A percentile compares a stretch with the other conserved stretches of the same genome.
Conservation (phyloP, 2,888 invertebrate genomes). For the Spialia ferax region DNA sequence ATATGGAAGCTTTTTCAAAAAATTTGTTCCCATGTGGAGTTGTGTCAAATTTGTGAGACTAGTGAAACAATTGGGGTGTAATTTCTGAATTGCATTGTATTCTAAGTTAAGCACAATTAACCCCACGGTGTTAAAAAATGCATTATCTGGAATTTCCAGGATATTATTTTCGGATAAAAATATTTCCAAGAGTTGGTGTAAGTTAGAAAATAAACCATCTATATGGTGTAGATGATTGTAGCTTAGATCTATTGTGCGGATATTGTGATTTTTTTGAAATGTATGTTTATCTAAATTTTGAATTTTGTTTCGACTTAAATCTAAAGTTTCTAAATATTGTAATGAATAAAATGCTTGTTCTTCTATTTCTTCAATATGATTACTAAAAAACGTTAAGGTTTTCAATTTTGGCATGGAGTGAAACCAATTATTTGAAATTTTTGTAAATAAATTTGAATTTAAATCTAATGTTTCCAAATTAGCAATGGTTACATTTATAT, state of each 20-base stretch:
- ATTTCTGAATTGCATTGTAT: constrained; percentile 93
- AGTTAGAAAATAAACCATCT: constrained; percentile 92
- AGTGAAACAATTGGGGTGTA: constrained; percentile 92
- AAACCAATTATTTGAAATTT: constrained; percentile 92
- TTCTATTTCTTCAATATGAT: constrained; percentile 92
- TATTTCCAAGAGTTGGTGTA: constrained; percentile 93
- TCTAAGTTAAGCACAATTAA: constrained; percentile 94
- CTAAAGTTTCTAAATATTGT: constrained; percentile 92
- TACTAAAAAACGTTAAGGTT: constrained; percentile 94
- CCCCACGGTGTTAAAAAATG: constrained; percentile 92
- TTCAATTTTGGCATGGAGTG: constrained; percentile 92
- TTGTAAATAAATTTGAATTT: constrained; percentile 94
- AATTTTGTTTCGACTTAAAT: constrained; percentile 95
- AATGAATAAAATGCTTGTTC: constrained; percentile 92
- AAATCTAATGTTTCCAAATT: constrained; percentile 93
- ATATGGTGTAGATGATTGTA: constrained; percentile 96
- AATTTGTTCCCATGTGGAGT: constrained; percentile 95
- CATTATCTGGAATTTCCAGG: constrained; percentile 92
- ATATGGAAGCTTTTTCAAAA: constrained; percentile 92
- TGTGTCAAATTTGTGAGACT: constrained; percentile 93
- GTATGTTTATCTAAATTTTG: constrained; percentile 91
- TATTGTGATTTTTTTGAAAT: constrained; percentile 91
- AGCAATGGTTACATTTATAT: constrained; percentile 90
- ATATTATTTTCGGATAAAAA: constrained; percentile 96
- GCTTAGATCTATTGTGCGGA: constrained; percentile 94